Percentiles rank a stretch among this genome's conserved stretches.
Evolutionary conservation across 2,888 invertebrate genomes (phyloP).

Genomic region (Drosophila hamatofila): DNA sequence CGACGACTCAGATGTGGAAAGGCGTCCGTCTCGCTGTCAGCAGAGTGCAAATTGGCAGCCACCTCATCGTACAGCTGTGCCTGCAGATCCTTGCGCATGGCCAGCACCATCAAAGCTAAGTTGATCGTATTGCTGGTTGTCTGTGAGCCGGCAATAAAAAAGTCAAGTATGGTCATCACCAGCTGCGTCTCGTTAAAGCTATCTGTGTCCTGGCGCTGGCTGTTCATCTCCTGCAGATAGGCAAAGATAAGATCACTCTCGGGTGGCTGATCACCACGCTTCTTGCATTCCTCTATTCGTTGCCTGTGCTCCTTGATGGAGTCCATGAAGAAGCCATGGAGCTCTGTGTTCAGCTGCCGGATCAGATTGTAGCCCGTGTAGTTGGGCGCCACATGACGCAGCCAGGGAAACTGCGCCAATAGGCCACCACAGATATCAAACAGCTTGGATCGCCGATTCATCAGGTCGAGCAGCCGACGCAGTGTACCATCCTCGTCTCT

Average conservation of each 20-base stretch:
- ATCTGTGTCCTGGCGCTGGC: conserved; percentile 35
- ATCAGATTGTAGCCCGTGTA: conserved; percentile 88
- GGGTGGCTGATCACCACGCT: conserved; percentile 84
- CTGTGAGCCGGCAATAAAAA: conserved; percentile 89
- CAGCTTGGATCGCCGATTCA: conserved; percentile 86
- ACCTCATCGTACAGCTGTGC: conserved; percentile 87
- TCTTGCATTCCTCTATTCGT: conserved; percentile 70
- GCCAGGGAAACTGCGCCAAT: conserved; percentile 88
- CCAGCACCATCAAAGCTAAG: conserved; percentile 88
- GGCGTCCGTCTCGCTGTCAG: conserved; percentile 34
- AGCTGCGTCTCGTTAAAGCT: conserved; percentile 88
- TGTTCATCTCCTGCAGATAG: conserved; percentile 88
- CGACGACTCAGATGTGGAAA: conserved; percentile 82
- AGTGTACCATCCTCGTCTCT: conserved; percentile 85
- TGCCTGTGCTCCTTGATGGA: conserved; percentile 87
- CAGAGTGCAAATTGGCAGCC: conserved; percentile 81
- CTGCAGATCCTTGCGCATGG: conserved; percentile 87
- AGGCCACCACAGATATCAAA: conserved; percentile 88
- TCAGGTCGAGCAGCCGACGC: conserved; percentile 85
- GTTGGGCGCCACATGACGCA: conserved; percentile 88
- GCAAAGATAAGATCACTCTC: conserved; percentile 88
- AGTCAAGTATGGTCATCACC: conserved; percentile 88
- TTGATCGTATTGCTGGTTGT: conserved; percentile 89
- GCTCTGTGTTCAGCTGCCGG: conserved; percentile 86
- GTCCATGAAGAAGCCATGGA: conserved; percentile 87